Evolutionary conservation across 2,113 vertebrate species (phyloP).

Genomic region (Megaceryle maxima): DNA sequence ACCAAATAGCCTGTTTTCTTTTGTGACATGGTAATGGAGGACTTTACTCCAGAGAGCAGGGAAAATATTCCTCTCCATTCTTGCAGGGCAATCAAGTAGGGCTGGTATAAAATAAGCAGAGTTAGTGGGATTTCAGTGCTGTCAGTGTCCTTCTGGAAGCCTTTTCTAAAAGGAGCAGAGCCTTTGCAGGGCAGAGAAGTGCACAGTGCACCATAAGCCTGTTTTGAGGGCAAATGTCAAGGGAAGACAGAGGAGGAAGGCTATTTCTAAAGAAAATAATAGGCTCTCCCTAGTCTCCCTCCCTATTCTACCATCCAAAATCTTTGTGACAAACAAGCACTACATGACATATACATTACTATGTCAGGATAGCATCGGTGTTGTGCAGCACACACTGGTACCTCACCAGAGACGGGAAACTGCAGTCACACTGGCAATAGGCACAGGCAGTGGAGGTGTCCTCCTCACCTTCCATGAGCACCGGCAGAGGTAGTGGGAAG

Average conservation of each 20-base stretch:
- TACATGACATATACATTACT: fast-evolving
- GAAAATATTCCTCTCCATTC: conserved; percentile 2
- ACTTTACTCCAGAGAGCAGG: background rate
- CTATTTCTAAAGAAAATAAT: background rate
- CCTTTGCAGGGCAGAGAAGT: background rate
- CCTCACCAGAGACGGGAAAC: background rate
- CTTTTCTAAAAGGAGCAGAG: background rate
- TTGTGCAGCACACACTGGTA: background rate
- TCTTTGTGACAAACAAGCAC: background rate
- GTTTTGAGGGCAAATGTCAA: background rate
- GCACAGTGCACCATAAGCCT: background rate
- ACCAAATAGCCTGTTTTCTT: conserved; percentile 13
- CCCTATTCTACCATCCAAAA: background rate
- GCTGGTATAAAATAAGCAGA: background rate
- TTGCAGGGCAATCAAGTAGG: background rate
- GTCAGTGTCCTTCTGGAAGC: background rate
- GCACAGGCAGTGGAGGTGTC: background rate
- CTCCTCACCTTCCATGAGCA: background rate
- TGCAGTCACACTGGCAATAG: background rate
- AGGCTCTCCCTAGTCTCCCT: background rate
- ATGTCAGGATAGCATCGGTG: background rate
- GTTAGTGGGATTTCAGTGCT: background rate
- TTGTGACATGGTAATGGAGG: background rate
- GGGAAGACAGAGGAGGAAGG: background rate
- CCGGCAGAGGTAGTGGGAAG: background rate